Conservation (phyloP, 2,113 vertebrate species). For the Panurus biarmicus region DNA sequence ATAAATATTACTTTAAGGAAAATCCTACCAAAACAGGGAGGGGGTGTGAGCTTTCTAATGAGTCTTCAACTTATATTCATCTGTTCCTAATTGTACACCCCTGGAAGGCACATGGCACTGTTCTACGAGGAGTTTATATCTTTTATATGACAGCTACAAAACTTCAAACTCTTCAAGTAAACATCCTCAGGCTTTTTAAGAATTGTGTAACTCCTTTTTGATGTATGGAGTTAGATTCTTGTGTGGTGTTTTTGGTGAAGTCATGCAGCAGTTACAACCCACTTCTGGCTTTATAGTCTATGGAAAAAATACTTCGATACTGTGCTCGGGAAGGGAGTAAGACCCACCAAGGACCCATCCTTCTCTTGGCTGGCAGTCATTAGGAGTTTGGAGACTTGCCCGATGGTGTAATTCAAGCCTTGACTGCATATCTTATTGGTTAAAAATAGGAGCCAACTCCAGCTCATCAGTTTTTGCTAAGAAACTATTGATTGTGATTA, state of each 20-base stretch:
- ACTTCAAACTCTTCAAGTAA: neutral
- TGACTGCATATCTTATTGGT: conserved; percentile 50
- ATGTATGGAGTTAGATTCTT: neutral
- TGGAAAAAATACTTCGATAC: neutral
- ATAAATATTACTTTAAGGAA: neutral
- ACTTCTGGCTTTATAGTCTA: neutral
- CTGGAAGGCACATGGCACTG: neutral
- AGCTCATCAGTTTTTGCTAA: conserved; percentile 63
- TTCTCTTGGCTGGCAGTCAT: conserved; percentile 42
- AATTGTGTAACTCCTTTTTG: neutral
- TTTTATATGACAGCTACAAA: neutral
- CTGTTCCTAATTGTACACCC: neutral
- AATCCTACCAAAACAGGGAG: neutral
- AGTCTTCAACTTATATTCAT: neutral
- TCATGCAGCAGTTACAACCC: neutral
- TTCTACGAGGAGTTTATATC: neutral
- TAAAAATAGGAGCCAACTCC: conserved; percentile 63
- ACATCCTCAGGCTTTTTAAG: neutral
- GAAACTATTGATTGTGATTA: conserved; percentile 66
- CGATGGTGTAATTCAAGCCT: conserved; percentile 47
- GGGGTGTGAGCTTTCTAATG: neutral
- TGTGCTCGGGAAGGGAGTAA: neutral
- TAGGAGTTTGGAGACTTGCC: conserved; percentile 46
- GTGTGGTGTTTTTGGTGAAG: neutral
- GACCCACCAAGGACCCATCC: conserved; percentile 9